Conservation (phyloP, 2,888 invertebrate genomes). For the Erebia ligea region DNA sequence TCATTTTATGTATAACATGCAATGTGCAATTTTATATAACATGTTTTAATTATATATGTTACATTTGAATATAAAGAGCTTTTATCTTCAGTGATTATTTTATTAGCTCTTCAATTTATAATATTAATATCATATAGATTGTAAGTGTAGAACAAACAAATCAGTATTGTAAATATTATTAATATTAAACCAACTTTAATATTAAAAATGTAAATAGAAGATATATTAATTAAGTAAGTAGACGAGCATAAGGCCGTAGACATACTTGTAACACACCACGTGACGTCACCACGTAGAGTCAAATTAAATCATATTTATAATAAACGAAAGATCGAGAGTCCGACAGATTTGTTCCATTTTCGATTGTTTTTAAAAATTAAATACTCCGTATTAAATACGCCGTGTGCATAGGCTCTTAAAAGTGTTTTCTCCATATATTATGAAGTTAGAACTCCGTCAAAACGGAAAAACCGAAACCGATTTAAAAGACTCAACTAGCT, state of each 20-base stretch:
- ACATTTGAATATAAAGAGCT: neutral
- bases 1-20: neutral
- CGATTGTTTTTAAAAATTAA: too few species aligned
- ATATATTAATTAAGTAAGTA: constrained; percentile 30
- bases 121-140: constrained; percentile 1
- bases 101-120: neutral
- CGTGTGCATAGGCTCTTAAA: too few species aligned
- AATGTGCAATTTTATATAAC: constrained; percentile 8
- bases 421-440: too few species aligned
- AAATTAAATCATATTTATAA: neutral
- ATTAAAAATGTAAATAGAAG: constrained; percentile 33
- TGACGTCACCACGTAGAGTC: neutral
- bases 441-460: too few species aligned
- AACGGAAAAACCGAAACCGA: too few species aligned
- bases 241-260: constrained; percentile 27
- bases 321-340: too few species aligned
- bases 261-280: constrained; percentile 1
- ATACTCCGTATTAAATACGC: too few species aligned
- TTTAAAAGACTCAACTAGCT: too few species aligned
- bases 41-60: neutral
- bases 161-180: constrained; percentile 67
- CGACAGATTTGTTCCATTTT: too few species aligned
- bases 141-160: constrained; percentile 35
- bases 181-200: constrained; percentile 44
- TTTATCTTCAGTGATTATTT: neutral